Base-by-base conservation (phyloP, 2,888 invertebrate species). In the Carcina quercana region DNA sequence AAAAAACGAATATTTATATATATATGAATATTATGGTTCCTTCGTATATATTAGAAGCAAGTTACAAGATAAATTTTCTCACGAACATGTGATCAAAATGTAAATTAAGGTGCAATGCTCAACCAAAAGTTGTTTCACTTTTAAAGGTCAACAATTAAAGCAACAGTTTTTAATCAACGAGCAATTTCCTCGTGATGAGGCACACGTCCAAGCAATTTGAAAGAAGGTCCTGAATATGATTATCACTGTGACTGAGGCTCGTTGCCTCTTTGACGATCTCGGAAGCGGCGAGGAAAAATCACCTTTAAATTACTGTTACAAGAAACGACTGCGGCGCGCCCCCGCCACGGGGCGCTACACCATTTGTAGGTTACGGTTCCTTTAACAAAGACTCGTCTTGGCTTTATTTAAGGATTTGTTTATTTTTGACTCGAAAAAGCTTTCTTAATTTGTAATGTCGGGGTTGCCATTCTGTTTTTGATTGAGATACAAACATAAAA, bases 151-250 rank as follows among this genome's bases (percentile, higher is more conserved):
- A 55, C 57, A 55, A 57, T 64, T 59, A 59, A 50, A 56, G 48
- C 50, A 46, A 54, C 53, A 54, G 53, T 60, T 63, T 64, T 50
- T n/a, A n/a, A 53, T 54, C 57, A 59, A 55, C 49, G 52, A 50
- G 55, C 54, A 61, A 61, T 63, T 62, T 61, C 54, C 44, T 53
- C 50, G 50, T 57, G 59, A 62, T 59, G 60, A 54, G 55, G 53
- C 53, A 61, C 69, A 64, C 66, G 69, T 70, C 53, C 55, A 50
- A 50, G 64, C 66, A 69, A 70, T 72, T 70, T 69, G 51, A 58
- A 48, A 57, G 59, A 54, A 51, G 57, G 59, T 59, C 58, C 62
- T 62, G 59, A 67, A 67, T 69, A 65, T 63, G 61, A 65, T 64
- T 63, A 62, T 60, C 57, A 54, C 50, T 39, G 53, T 44, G 50